Conservation (phyloP, 2,888 invertebrate species). For the Amiota mariae region DNA sequence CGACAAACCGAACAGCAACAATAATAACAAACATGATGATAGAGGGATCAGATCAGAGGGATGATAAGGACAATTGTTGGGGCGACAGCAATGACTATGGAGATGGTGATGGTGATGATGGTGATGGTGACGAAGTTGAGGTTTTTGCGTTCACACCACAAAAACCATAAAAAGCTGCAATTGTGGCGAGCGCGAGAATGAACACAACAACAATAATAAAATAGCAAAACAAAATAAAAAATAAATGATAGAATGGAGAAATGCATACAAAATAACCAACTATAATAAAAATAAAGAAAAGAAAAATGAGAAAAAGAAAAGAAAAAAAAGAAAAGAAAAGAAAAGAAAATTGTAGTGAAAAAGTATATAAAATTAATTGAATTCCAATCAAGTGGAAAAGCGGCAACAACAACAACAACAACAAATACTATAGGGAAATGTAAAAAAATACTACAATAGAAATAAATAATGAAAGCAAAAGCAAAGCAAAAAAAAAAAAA, state of each 20-base stretch:
- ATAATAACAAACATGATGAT: background rate
- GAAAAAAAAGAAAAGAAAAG: slow-evolving; percentile 45
- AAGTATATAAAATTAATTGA: slow-evolving; percentile 70
- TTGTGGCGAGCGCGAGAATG: slow-evolving; percentile 28
- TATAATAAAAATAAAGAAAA: slow-evolving; percentile 56
- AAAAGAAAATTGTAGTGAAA: slow-evolving; percentile 60
- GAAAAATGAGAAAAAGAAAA: slow-evolving; percentile 19
- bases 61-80: background rate
- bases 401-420: slow-evolving; percentile 47
- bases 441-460: background rate
- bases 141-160: slow-evolving; percentile 12
- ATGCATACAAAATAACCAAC: slow-evolving; percentile 54
- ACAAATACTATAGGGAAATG: slow-evolving; percentile 7
- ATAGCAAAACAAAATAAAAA: slow-evolving; percentile 9
- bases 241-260: slow-evolving; percentile 9
- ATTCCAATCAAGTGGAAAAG: slow-evolving; percentile 70
- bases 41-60: background rate
- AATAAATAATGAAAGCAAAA: background rate
- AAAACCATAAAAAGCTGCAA: slow-evolving; percentile 25
- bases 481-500: slow-evolving; percentile 31
- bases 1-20: background rate
- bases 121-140: background rate
- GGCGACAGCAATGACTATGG: background rate
- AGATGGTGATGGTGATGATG: background rate
- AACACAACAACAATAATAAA: slow-evolving; percentile 9